phyloP scores from a whole-genome alignment of 1,140 invertebrate species.

The Neodiprion pinetum region DNA sequence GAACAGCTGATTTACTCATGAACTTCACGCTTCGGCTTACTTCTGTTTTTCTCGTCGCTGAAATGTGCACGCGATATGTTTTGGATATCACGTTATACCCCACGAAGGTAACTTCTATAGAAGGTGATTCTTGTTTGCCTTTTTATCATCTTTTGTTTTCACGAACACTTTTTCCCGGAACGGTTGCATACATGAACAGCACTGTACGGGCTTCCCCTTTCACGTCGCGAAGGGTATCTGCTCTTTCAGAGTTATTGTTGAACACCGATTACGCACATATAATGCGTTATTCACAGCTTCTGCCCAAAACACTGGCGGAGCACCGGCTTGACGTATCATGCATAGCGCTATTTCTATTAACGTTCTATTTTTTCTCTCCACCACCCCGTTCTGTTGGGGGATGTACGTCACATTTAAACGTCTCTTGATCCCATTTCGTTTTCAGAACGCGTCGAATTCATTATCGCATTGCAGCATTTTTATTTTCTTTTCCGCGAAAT shows the following conservation, averaged over 20 bases:
- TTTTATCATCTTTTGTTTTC: too few relatives aligned
- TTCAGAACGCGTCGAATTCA: constrained; percentile 31
- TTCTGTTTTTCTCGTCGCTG: neutral
- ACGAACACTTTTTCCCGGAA: too few relatives aligned
- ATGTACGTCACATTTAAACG: constrained; percentile 37
- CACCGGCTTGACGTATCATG: constrained; percentile 42
- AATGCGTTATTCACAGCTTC: constrained; percentile 31
- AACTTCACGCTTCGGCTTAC: constrained; percentile 18
- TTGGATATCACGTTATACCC: constrained; percentile 17
- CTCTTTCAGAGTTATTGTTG: too few relatives aligned
- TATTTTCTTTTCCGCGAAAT: constrained; percentile 34
- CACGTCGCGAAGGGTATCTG: neutral
- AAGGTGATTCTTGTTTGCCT: neutral
- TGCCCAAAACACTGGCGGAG: constrained; percentile 41
- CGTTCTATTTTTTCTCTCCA: constrained; percentile 37
- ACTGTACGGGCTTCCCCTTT: neutral
- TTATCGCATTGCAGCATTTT: constrained; percentile 40
- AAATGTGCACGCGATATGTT: constrained; percentile 12
- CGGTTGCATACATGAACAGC: too few relatives aligned
- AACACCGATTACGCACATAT: too few relatives aligned
- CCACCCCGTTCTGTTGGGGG: constrained; percentile 44
- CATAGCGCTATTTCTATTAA: constrained; percentile 29
- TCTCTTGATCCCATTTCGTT: constrained; percentile 18
- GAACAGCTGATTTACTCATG: neutral
- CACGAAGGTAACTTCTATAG: neutral